Percentiles rank a stretch among this genome's conserved stretches.
Conservation (phyloP, 2,888 invertebrate species). For the Ophioninae sp. region DNA sequence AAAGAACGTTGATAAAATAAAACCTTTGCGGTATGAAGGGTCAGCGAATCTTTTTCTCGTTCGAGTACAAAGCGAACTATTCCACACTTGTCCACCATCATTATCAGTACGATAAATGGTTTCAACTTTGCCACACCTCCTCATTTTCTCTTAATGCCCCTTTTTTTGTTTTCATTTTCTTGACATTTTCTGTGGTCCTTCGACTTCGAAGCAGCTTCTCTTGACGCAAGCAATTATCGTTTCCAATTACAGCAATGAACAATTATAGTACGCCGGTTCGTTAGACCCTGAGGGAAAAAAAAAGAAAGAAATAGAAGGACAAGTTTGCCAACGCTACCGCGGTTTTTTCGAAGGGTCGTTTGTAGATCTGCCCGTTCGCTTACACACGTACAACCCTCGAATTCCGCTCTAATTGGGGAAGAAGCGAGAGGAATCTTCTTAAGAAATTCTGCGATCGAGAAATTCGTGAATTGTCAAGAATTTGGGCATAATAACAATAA, state of each 20-base stretch:
- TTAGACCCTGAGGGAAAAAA: constrained; percentile 20
- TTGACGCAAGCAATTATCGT: constrained; percentile 30
- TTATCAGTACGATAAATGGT: constrained; percentile 11
- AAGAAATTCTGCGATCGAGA: constrained; percentile 9
- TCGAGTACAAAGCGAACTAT: background rate
- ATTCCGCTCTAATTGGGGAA: constrained; percentile 50
- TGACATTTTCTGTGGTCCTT: background rate
- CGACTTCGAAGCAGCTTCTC: background rate
- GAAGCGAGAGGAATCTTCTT: constrained; percentile 10
- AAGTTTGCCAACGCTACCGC: background rate
- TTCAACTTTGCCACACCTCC: constrained; percentile 25
- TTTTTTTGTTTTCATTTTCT: background rate
- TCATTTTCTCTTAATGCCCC: background rate
- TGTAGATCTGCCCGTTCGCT: background rate
- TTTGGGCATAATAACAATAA: constrained; percentile 8
- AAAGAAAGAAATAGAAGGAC: background rate
- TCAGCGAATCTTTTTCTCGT: background rate
- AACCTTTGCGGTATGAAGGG: constrained; percentile 24
- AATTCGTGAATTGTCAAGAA: constrained; percentile 30
- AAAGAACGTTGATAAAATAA: constrained; percentile 39
- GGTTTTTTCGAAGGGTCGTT: constrained; percentile 37
- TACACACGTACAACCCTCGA: background rate
- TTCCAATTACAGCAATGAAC: constrained; percentile 47
- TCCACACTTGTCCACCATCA: constrained; percentile 16
- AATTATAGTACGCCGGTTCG: constrained; percentile 33